Percentiles rank a stretch among this genome's conserved stretches.
These are phyloP conservation scores for Hydriomena furcata DNA, from an alignment of 2,888 invertebrate species.

Conservation along the genomic window DNA sequence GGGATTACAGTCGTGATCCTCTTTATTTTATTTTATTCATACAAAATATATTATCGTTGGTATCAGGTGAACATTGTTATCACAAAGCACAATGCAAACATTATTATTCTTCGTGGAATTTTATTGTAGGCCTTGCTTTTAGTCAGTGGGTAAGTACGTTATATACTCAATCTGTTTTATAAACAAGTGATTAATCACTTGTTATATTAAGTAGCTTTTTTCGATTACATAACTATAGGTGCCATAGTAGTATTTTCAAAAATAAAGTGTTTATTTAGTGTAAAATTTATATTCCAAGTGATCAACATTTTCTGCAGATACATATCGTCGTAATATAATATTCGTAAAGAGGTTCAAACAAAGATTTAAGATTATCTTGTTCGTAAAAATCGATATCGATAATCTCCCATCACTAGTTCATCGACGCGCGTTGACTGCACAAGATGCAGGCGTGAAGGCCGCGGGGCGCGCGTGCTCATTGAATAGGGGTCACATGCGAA, in stretches of 20 bases:
- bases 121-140: conserved; percentile 2
- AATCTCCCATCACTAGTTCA: conserved; percentile 32
- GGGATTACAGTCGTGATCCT: too few species aligned
- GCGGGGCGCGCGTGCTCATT: conserved; percentile 53
- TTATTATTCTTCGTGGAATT: conserved; percentile 1
- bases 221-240: background rate
- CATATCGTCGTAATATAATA: too few species aligned
- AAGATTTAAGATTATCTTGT: too few species aligned
- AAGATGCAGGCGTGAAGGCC: conserved; percentile 57
- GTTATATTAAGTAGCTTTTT: background rate
- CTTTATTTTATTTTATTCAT: too few species aligned
- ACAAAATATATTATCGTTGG: conserved; percentile 24
- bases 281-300: too few species aligned
- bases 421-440: conserved; percentile 51
- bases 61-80: conserved; percentile 17
- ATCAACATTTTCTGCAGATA: too few species aligned
- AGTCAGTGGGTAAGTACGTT: background rate
- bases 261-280: too few species aligned
- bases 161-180: background rate
- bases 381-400: conserved; percentile 25
- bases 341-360: too few species aligned
- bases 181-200: conserved; percentile 2
- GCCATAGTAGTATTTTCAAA: too few species aligned
- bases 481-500: conserved; percentile 62
- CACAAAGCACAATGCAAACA: conserved; percentile 14